Percentiles rank a stretch among this genome's conserved stretches.
Conservation (phyloP, 2,888 invertebrate genomes). For the Exephanes ischioxanthus region DNA sequence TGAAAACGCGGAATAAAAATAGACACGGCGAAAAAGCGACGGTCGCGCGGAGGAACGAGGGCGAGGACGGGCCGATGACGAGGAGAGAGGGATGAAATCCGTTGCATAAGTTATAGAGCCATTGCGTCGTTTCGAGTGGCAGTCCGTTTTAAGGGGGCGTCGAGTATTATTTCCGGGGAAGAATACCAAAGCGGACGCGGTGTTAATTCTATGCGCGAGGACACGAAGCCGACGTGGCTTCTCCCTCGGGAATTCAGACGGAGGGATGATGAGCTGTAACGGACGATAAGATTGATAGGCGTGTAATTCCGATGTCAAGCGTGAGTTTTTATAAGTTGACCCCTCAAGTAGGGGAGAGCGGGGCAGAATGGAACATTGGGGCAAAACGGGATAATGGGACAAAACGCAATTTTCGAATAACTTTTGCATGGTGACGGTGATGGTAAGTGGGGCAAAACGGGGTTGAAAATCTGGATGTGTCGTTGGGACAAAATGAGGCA, state of each 20-base stretch:
- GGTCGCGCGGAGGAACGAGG: background rate
- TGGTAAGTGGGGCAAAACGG: no score
- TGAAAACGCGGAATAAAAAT: slow-evolving; percentile 35
- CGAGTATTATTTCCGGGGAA: background rate
- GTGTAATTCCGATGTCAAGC: background rate
- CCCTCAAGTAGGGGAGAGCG: no score
- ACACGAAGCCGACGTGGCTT: background rate
- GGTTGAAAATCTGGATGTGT: no score
- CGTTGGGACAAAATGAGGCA: no score
- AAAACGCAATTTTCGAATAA: no score
- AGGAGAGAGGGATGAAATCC: slow-evolving; percentile 1
- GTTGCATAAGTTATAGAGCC: background rate
- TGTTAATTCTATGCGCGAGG: background rate
- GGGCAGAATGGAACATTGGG: no score
- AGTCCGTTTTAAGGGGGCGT: background rate
- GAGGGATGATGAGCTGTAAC: background rate
- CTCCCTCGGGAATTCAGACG: background rate
- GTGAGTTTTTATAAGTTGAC: no score
- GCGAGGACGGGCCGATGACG: background rate
- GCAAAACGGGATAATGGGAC: no score
- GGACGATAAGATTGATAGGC: background rate
- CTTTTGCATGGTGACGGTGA: no score
- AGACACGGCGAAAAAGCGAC: slow-evolving; percentile 30
- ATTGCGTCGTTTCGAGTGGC: background rate
- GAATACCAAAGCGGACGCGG: background rate